Percentiles rank a stretch among this genome's conserved stretches.
These are phyloP conservation scores for Heliconius ismenius DNA, from an alignment of 2,888 invertebrate species.

Conservation along the genomic window DNA sequence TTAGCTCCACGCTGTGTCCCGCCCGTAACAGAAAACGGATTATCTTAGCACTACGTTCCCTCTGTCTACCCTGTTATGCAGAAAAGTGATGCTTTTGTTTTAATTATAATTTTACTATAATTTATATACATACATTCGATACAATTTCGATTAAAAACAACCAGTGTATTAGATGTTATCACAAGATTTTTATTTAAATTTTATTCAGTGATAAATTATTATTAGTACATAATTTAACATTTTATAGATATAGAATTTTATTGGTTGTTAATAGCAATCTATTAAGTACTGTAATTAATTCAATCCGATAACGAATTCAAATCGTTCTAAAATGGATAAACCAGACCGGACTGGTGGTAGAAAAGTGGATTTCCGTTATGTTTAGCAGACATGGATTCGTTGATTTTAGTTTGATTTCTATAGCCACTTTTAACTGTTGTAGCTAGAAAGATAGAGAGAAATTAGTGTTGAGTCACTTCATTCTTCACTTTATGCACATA, in stretches of 20 bases:
- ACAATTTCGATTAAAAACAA: conserved; percentile 16
- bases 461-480: too few species aligned
- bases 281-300: conserved; percentile 26
- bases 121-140: conserved; percentile 3
- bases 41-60: background rate
- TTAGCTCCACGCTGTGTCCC: background rate
- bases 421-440: background rate
- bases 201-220: conserved; percentile 26
- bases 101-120: background rate
- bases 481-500: too few species aligned
- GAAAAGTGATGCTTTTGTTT: background rate
- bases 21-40: background rate
- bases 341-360: conserved; percentile 19
- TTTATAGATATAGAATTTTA: conserved; percentile 26
- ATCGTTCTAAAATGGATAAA: conserved; percentile 19
- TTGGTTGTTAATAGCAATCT: conserved; percentile 26
- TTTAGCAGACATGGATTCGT: background rate
- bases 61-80: background rate
- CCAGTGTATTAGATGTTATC: conserved; percentile 17
- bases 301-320: conserved; percentile 10
- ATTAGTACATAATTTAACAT: conserved; percentile 18
- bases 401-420: background rate
- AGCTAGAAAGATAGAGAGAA: too few species aligned
- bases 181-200: conserved; percentile 20
- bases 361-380: conserved; percentile 6